Base-by-base conservation (phyloP, 1,140 invertebrate genomes). In the Macrotrachela quadricornifera region DNA sequence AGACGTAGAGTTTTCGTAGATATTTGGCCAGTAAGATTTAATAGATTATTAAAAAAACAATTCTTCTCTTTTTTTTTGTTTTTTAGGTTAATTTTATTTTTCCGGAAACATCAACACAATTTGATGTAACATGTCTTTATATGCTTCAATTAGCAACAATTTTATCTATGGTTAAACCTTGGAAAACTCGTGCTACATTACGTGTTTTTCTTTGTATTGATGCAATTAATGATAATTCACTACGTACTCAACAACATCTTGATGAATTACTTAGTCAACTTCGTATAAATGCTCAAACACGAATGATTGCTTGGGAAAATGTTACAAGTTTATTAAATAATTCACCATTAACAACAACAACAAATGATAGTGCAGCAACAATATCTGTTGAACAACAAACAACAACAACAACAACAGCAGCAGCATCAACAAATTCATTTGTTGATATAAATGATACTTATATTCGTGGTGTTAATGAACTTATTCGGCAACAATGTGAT, bases 111-210 rank as follows among this genome's bases (percentile, higher is more conserved):
- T 60, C 64, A 11, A 65, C 60, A 48, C 65, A 62, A 50, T 65
- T 71, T 80, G 60, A 85, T 80, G 42, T 86, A 79, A 58, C 72
- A 30, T 75, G 72, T 55, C 73, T 96, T 48, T 97, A 97, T 68
- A 82, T 94, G 75, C 78, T 97, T 61, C 92, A 99, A 69, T 67
- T 97, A 46, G 87, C 90, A 1, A 94, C 90, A 60, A 92, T 99
- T 53, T 77, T 95, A 15, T 83, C 88, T 60, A 97, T 96, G 80
- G 67, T 67, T 46, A 65, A 57, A 43, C 57, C 51, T 10, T 70
- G 68, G 67, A 63, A 64, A 50, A 45, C 21, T 30, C 21, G 21
- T 30, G 21, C 21, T 30, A 30, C 21, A 4, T 30, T 30, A 30
- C 21, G 21, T 30, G 21, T 30, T 30, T 30, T 30, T 30, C 21